phyloP scores from a whole-genome alignment of 2,113 vertebrate genomes.

The Apaloderma vittatum region DNA sequence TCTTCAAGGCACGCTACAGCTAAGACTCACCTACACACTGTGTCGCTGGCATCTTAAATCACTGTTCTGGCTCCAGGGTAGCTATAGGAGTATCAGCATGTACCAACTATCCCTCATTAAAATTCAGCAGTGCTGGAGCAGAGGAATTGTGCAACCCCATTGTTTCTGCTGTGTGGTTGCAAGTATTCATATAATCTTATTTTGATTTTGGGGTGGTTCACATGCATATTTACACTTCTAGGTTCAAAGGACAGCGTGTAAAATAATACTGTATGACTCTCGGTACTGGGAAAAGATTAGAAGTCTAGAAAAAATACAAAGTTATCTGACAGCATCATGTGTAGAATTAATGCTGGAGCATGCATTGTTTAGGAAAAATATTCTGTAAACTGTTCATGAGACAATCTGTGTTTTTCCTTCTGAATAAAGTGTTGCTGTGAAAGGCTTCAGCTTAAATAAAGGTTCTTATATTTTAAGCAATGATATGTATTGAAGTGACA shows the following conservation, averaged over 20 bases:
- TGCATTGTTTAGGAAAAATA: not conserved
- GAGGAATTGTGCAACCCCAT: slow-evolving; percentile 35
- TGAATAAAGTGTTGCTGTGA: not conserved
- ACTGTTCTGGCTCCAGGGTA: slow-evolving; percentile 2
- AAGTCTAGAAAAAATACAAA: not conserved
- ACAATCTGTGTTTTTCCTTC: not conserved
- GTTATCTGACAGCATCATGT: not conserved
- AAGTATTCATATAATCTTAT: slow-evolving; percentile 41
- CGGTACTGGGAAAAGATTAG: not conserved
- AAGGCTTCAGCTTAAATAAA: not conserved
- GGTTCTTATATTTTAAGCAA: not conserved
- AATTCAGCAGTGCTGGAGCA: not conserved
- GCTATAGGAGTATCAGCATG: slow-evolving; percentile 41
- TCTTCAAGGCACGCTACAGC: not conserved
- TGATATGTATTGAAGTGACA: fast-evolving
- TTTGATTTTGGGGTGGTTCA: slow-evolving; percentile 10
- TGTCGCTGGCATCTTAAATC: slow-evolving; percentile 23
- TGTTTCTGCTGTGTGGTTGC: slow-evolving; percentile 55
- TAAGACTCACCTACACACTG: slow-evolving; percentile 3
- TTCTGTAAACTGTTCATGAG: not conserved
- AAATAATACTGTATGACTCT: not conserved
- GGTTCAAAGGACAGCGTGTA: slow-evolving; percentile 12
- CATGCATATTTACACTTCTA: not conserved
- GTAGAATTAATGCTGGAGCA: not conserved
- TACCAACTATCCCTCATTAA: slow-evolving; percentile 53